Evolutionary conservation across 2,888 invertebrate genomes (phyloP), one percentile per base, ranked within the genome.

Genomic region (Dendrolimus pini): DNA sequence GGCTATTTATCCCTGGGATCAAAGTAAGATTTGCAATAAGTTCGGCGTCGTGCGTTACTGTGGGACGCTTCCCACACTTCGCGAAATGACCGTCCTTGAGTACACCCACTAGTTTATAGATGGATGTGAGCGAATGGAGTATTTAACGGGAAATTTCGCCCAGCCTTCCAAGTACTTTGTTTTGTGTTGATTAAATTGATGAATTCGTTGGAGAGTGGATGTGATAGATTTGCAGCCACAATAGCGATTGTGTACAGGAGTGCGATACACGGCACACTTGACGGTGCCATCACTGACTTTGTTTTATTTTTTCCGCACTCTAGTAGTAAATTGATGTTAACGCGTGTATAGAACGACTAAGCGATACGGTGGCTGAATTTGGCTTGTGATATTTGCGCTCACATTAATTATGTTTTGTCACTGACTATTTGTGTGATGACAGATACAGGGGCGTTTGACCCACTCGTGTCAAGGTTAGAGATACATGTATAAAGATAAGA

Each of bases 1-100:
- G 96, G 93, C 97, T 97, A 98, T 60, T 95, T 89, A 57, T 92
- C 87, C 52, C 97, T 92, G 0, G 97, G 85, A 88, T 98, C 97
- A 78, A 98, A 98, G 69, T 92, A 42, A 97, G 72, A 61, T 80
- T 82, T 1, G 80, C 79, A 54, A 84, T 89, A 13, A 84, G 62
- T 1, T 81, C 81, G 9, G 75, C 67, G 47, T 83, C 77, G 65
- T 89, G 81, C 56, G 66, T 57, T 41, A 86, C 77, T 8, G 79
- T 79, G 12, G 91, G 85, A 55, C 93, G 81, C 55, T 82, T 14
- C 14, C 1, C 14, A 55, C 93, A 81, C 55, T 82, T 14, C 14
- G 14, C 14, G 14, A 14, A 14, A 14, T 14, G 86, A 1, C 92
- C 81, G 70, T 94, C 93, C 12, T 93, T 92, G 67, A 94, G 89